Evolutionary conservation across 2,797 vertebrate species (phyloP).

Genomic region (Pagetopsis macropterus): DNA sequence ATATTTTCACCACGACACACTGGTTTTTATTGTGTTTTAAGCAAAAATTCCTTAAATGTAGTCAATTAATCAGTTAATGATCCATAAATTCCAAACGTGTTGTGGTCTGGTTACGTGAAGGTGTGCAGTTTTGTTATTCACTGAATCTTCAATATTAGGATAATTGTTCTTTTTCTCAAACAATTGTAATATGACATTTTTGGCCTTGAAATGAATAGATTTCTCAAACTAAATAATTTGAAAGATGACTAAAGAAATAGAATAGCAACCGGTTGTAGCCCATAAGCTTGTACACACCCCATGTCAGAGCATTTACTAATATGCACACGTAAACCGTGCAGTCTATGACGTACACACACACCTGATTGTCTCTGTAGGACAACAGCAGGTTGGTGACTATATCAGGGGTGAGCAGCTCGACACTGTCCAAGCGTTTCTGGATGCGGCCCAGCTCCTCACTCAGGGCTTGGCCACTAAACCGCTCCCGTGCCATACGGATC

Average conservation of each 20-base stretch:
- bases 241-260: not conserved
- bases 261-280: not conserved
- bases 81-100: not conserved
- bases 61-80: no score
- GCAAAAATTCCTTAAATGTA: not conserved
- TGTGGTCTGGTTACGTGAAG: not conserved
- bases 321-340: not conserved
- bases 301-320: not conserved
- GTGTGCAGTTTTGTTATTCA: not conserved
- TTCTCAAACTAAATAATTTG: not conserved
- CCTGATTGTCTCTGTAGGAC: constrained; percentile 93
- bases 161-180: not conserved
- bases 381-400: constrained; percentile 92
- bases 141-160: no score
- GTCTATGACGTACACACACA: constrained; percentile 23
- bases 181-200: not conserved
- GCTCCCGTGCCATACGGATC: constrained; percentile 88
- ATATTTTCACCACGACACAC: not conserved
- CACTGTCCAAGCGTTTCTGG: constrained; percentile 89
- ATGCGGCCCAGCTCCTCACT: constrained; percentile 87
- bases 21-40: not conserved
- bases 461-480: constrained; percentile 84
- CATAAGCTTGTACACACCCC: not conserved
- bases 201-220: not conserved
- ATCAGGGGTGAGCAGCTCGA: constrained; percentile 91